A percentile compares a stretch with the other conserved stretches of the same genome.
Evolutionary conservation across 1,140 invertebrate genomes (phyloP).

Genomic region (Phymorhynchus buccinoides): DNA sequence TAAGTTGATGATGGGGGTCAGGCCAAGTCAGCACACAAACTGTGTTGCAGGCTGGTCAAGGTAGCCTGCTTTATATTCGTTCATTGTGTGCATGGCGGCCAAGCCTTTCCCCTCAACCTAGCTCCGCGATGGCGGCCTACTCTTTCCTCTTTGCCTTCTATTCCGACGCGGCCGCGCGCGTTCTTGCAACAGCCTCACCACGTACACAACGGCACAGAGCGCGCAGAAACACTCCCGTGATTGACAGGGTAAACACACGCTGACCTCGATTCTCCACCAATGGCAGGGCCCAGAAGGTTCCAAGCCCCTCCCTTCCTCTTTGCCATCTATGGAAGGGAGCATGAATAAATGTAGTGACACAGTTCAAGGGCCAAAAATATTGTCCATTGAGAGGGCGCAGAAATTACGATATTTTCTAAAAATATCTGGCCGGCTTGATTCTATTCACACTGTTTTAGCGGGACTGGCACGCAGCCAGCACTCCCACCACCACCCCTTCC

Average conservation of each 20-base stretch:
- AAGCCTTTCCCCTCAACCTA: background rate
- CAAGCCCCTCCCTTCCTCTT: constrained; percentile 14
- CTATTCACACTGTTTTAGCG: too few relatives aligned
- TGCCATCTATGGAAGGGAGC: constrained; percentile 31
- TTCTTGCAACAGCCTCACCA: background rate
- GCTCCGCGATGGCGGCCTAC: constrained; percentile 6
- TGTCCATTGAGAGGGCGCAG: constrained; percentile 29
- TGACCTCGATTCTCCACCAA: constrained; percentile 10
- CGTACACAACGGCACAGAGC: background rate
- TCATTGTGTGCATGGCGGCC: background rate
- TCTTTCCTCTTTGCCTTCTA: background rate
- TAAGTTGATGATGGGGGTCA: too few relatives aligned
- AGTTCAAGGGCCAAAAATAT: constrained; percentile 33
- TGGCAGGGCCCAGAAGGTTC: background rate
- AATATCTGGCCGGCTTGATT: constrained; percentile 35
- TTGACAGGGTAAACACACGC: constrained; percentile 21
- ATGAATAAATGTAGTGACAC: constrained; percentile 37
- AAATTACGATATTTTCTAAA: constrained; percentile 45
- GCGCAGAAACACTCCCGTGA: background rate
- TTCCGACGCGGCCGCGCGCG: background rate
- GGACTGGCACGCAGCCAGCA: constrained; percentile 36
- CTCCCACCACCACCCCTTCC: too few relatives aligned
- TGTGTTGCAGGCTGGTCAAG: background rate
- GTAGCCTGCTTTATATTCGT: constrained; percentile 12
- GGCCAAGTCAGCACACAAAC: background rate